These are phyloP conservation scores for Sitophilus oryzae DNA, from an alignment of 1,140 invertebrate genomes.

Conservation along the genomic window DNA sequence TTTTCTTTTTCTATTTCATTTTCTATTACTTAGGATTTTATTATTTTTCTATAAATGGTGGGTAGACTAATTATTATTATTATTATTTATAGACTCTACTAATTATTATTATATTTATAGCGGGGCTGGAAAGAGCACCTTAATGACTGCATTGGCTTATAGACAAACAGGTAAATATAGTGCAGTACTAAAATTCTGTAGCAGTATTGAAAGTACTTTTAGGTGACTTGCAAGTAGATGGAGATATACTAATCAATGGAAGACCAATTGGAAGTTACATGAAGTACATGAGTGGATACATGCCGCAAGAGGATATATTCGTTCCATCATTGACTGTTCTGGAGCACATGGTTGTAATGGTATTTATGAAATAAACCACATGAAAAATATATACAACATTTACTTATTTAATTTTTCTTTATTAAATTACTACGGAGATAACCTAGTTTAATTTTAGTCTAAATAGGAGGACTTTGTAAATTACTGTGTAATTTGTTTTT, in stretches of 20 bases:
- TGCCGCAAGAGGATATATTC: conserved; percentile 92
- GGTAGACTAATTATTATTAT: too few species aligned
- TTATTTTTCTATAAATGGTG: too few species aligned
- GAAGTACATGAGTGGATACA: conserved; percentile 80
- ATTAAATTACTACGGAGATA: too few species aligned
- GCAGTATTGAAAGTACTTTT: conserved; percentile 10
- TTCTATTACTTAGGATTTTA: too few species aligned
- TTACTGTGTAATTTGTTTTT: too few species aligned
- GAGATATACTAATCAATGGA: conserved; percentile 71
- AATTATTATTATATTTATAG: too few species aligned
- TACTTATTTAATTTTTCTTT: too few species aligned
- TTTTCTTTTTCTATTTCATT: too few species aligned
- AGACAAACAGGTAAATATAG: conserved; percentile 57
- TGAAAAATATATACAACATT: too few species aligned
- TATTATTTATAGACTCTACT: too few species aligned
- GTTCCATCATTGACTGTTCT: conserved; percentile 78
- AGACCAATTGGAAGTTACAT: conserved; percentile 63
- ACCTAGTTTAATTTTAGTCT: background rate
- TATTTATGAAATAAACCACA: conserved; percentile 43
- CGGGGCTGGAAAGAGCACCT: conserved; percentile 91
- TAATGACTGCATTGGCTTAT: conserved; percentile 84
- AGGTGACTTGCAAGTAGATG: conserved; percentile 53
- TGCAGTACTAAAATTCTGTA: background rate
- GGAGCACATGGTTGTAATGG: conserved; percentile 88
- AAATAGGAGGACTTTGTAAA: background rate